Percentiles rank a stretch among this genome's conserved stretches.
Evolutionary conservation across 1,140 invertebrate genomes (phyloP).

Genomic region (Anagrus nilaparvatae): DNA sequence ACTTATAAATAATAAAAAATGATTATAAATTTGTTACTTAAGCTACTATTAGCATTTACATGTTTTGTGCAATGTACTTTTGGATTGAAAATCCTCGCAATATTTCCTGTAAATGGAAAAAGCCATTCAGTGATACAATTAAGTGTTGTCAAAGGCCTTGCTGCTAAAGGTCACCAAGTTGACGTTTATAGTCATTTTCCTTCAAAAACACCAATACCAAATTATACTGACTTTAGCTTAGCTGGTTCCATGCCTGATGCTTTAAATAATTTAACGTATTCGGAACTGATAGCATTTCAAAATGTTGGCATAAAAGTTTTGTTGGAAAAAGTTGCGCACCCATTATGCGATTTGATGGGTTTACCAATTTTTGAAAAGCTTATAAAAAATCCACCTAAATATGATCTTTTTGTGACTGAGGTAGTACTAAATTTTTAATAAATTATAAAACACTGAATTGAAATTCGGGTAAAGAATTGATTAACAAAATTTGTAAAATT

Average conservation of each 20-base stretch:
- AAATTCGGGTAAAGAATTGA: not conserved
- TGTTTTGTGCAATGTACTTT: no score
- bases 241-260: conserved; percentile 3
- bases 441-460: not conserved
- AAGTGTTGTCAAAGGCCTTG: conserved; percentile 51
- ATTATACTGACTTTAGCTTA: conserved; percentile 47
- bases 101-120: conserved; percentile 52
- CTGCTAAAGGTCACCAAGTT: conserved; percentile 53
- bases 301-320: no score
- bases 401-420: conserved; percentile 19
- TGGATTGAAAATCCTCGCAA: conserved; percentile 45
- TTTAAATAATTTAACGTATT: conserved; percentile 1
- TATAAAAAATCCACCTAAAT: conserved; percentile 16
- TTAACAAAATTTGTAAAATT: not conserved
- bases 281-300: no score
- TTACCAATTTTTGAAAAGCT: conserved; percentile 14
- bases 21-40: no score
- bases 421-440: no score
- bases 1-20: no score
- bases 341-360: conserved; percentile 13
- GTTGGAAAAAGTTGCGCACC: no score
- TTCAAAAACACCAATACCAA: conserved; percentile 28
- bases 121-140: conserved; percentile 62
- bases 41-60: no score
- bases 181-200: conserved; percentile 58